A percentile compares a stretch with the other conserved stretches of the same genome.
Conservation (phyloP, 2,888 invertebrate genomes). For the Erebia palarica region DNA sequence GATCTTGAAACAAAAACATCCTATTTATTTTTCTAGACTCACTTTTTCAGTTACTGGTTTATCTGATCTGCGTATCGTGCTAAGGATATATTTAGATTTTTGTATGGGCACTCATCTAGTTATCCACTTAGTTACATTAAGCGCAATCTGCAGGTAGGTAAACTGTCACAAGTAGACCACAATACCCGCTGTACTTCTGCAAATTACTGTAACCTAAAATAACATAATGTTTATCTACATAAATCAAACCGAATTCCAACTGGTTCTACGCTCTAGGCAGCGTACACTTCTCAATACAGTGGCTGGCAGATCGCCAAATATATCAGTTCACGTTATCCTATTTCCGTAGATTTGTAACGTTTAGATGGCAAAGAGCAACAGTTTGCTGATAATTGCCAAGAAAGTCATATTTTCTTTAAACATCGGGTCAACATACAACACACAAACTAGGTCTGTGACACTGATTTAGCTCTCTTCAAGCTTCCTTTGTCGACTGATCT, state of each 20-base stretch:
- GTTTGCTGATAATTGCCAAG: constrained; percentile 10
- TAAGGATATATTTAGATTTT: too few species aligned
- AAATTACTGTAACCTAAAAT: too few species aligned
- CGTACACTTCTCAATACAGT: constrained; percentile 30
- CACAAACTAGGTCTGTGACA: not conserved
- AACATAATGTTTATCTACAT: not conserved
- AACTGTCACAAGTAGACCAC: too few species aligned
- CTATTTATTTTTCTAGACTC: too few species aligned
- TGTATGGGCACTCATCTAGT: too few species aligned
- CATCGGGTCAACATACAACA: not conserved
- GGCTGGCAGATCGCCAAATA: constrained; percentile 58
- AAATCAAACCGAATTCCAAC: not conserved
- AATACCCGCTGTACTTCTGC: not conserved
- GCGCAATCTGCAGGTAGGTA: too few species aligned
- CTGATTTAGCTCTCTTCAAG: not conserved
- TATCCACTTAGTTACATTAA: too few species aligned
- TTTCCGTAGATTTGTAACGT: constrained; percentile 61
- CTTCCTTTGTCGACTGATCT: not conserved
- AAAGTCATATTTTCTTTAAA: not conserved
- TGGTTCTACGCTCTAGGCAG: not conserved
- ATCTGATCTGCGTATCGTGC: too few species aligned
- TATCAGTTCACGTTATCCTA: constrained; percentile 55
- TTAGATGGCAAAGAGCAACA: constrained; percentile 47
- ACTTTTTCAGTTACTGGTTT: too few species aligned
- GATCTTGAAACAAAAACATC: too few species aligned